Percentiles rank a stretch among this genome's conserved stretches.
Conservation (phyloP, 2,888 invertebrate species). For the Ormia ochracea region DNA sequence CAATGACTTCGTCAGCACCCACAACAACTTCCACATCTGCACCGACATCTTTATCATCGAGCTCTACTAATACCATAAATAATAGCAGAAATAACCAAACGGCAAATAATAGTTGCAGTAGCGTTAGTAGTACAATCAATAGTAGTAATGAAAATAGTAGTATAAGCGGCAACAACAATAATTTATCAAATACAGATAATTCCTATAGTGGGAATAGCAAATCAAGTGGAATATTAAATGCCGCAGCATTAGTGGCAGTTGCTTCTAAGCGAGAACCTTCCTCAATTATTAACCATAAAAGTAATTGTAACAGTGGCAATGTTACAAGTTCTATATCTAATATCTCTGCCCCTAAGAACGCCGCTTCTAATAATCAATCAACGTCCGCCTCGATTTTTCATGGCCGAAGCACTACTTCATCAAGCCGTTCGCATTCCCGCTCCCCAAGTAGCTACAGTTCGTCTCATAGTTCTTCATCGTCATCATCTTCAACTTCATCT, state of each 20-base stretch:
- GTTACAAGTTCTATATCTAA: constrained; percentile 68
- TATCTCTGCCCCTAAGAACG: constrained; percentile 45
- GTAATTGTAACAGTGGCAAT: constrained; percentile 69
- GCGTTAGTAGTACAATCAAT: constrained; percentile 74
- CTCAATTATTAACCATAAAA: constrained; percentile 40
- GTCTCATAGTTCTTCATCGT: constrained; percentile 75
- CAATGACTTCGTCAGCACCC: constrained; percentile 66
- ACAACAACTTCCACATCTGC: constrained; percentile 50
- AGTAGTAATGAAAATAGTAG: constrained; percentile 75
- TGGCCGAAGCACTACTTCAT: constrained; percentile 78
- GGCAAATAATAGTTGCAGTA: constrained; percentile 64
- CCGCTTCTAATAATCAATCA: constrained; percentile 51
- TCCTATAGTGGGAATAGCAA: constrained; percentile 38
- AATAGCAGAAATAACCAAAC: constrained; percentile 63
- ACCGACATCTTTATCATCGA: constrained; percentile 54
- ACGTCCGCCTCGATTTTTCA: constrained; percentile 67
- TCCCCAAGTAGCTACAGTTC: constrained; percentile 77
- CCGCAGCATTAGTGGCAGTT: constrained; percentile 68
- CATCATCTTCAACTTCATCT: constrained; percentile 71
- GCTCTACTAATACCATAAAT: constrained; percentile 66
- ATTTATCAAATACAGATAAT: constrained; percentile 65
- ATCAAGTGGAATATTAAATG: constrained; percentile 73
- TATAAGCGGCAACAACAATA: constrained; percentile 71
- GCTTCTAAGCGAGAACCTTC: constrained; percentile 39
- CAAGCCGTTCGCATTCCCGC: constrained; percentile 79